Conservation (phyloP, 2,888 invertebrate species). For the Drosophila buzzatii region DNA sequence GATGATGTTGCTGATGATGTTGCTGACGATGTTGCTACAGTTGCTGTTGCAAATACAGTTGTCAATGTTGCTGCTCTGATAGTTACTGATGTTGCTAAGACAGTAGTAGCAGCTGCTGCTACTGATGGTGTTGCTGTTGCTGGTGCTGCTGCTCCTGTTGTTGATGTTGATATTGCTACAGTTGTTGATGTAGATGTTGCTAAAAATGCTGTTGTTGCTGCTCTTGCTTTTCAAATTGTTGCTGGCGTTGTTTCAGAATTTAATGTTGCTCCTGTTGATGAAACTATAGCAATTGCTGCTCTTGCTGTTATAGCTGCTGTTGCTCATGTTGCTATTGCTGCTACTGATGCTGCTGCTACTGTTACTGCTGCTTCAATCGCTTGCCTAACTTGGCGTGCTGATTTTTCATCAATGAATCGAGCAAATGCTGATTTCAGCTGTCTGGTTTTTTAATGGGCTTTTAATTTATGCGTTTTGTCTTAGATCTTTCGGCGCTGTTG, state of each 20-base stretch:
- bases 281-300: neutral
- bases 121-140: neutral
- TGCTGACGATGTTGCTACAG: neutral
- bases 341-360: neutral
- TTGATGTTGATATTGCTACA: neutral
- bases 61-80: neutral
- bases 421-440: constrained; percentile 16
- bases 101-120: neutral
- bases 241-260: neutral
- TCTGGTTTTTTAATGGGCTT: constrained; percentile 57
- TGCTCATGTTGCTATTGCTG: neutral
- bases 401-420: constrained; percentile 47
- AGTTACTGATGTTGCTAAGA: neutral
- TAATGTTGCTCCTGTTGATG: neutral
- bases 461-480: constrained; percentile 71
- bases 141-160: neutral
- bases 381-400: constrained; percentile 73
- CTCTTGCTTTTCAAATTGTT: no score
- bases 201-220: neutral
- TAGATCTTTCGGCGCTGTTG: constrained; percentile 21
- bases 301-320: no score
- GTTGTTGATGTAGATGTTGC: neutral
- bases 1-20: no score
- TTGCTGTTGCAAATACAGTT: neutral
- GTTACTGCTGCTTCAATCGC: constrained; percentile 15